Base-by-base conservation (phyloP, 2,797 vertebrate species). In the Tachyglossus aculeatus region DNA sequence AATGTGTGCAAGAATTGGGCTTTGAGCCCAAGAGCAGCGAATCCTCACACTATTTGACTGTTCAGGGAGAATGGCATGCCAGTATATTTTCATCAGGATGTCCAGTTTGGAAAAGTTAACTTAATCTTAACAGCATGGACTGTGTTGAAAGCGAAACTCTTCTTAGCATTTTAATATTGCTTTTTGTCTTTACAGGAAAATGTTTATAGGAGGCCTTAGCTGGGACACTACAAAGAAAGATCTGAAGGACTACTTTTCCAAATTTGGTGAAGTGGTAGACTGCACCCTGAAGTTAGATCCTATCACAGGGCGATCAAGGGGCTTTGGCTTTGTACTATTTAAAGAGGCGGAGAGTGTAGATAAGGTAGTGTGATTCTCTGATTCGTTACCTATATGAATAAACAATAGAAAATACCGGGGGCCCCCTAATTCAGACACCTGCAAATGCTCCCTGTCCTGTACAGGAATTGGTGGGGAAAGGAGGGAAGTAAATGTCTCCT, bases 141-240 rank as follows among this genome's bases (percentile, higher is more conserved):
- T 24, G 33, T 77, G 55, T 45, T 47, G 77, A 78, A 71, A 71
- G 40, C 37, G 82, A 59, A 66, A 37, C 47, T 36, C 41, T 77
- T 75, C 54, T 67, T 74, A 78, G 74, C 38, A 53, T 66, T 54
- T 80, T 77, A 86, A 82, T 66, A 47, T 0, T 88, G 38, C 62
- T 88, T 88, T 91, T 88, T 92, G 70, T 89, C 74, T 89, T 86
- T 72, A 81, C 92, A 96, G 96, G 88, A 96, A 96, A 81, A 96
- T 96, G 95, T 96, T 96, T 85, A 94, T 96, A 13, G 95, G 95
- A n/a, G 96, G 96, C 67, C 93, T 96, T 74, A 96, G 96, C 90
- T 96, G 96, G 95, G 96, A 96, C 90, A 96, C 96, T 37, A 96
- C 95, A 22, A 96, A 96, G 93, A 96, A 96, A 89, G 96, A 96